Base-by-base conservation (phyloP, 2,797 vertebrate species). In the Sitta carolinensis region DNA sequence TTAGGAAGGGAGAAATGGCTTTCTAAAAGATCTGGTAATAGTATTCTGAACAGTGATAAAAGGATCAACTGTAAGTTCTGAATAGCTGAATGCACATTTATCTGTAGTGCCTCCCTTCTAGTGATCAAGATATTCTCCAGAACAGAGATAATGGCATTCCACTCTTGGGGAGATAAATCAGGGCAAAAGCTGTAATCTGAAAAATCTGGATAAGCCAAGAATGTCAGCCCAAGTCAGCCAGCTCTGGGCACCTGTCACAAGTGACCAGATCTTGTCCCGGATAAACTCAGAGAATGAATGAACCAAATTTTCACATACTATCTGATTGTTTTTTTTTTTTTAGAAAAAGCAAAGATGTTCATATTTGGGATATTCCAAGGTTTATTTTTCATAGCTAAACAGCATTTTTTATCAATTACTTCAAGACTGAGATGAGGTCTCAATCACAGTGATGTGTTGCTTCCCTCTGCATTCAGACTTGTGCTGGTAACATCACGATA, bases 241-340 rank as follows among this genome's bases (percentile, higher is more conserved):
- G 36, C 12, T 43, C 62, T 66, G 63, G 34, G 52, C 20, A 43
- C 48, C 48, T 43, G 61, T 40, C 52, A 1, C 32, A 19, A 68
- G 20, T 23, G 34, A 68, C 29, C 38, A 61, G 16, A 51, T 21
- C 52, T n/a, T 50, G 27, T 64, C 26, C 42, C 11, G 50, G 23
- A 48, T 61, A 47, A 84, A 83, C 16, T 36, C 66, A 22, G 6
- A 61, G 16, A 16, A 45, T 47, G 55, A 77, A 69, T 62, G 74
- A 63, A 70, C 5, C 3, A 66, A 69, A 30, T 19, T 38, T 74
- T 66, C 25, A 70, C 77, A 58, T 43, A 23, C 36, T 64, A 64
- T 51, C 21, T 1, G 3, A 1, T 16, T 12, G n/a, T n/a, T 36
- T 20, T 20, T 36, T 10, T 15, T 20, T 25, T 1, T 38, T 59